phyloP scores from a whole-genome alignment of 2,797 vertebrate genomes.

The Parotocinclus haroldoi region DNA sequence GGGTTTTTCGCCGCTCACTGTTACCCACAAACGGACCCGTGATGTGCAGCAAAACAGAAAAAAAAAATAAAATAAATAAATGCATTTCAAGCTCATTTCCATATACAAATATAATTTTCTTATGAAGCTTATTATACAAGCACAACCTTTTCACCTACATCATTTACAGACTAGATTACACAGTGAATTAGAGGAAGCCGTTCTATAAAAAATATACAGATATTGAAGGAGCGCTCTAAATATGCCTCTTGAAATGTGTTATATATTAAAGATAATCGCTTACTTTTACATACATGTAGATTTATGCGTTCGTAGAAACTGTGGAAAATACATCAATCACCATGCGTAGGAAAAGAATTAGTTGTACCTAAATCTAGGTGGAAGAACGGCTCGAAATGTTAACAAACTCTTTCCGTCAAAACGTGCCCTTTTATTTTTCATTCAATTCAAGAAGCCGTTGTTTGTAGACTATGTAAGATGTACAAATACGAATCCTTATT shows the following conservation, averaged over 20 bases:
- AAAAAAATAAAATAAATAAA: conserved; percentile 91
- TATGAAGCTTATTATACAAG: conserved; percentile 81
- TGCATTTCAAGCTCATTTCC: conserved; percentile 76
- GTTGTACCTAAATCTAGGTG: no score
- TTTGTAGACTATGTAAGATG: no score
- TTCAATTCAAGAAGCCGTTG: no score
- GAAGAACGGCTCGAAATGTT: no score
- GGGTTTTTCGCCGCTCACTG: no score
- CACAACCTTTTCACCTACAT: conserved; percentile 62
- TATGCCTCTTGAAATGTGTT: conserved; percentile 22
- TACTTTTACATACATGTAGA: conserved; percentile 31
- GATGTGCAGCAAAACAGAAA: conserved; percentile 65
- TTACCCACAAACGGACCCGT: conserved; percentile 42
- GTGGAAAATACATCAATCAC: no score
- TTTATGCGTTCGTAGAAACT: no score
- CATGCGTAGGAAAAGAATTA: no score
- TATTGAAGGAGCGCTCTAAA: conserved; percentile 45
- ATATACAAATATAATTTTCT: conserved; percentile 85
- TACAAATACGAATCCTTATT: no score
- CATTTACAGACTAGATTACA: conserved; percentile 66
- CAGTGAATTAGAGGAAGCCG: conserved; percentile 51
- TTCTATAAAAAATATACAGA: conserved; percentile 50
- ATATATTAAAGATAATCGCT: conserved; percentile 44
- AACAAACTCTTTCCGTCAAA: no score
- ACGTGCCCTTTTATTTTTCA: no score